Evolutionary conservation across 1,140 invertebrate genomes (phyloP), one percentile per base, ranked within the genome.

Genomic region (Drosophila jambulina): DNA sequence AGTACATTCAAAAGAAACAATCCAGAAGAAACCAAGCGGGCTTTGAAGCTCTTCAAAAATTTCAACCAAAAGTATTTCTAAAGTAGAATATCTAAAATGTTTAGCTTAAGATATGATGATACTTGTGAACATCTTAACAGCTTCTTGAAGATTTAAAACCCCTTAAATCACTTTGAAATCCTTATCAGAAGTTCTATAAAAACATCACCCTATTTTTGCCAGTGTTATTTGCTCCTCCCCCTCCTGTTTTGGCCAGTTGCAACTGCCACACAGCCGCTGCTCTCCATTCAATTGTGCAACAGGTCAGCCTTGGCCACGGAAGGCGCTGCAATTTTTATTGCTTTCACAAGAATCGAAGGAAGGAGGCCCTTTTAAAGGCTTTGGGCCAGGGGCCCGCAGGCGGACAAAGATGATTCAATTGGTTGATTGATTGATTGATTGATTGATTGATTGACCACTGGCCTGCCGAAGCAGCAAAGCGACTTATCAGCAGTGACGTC

Each of bases 291-390:
- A 90, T 90, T 88, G 74, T 68, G 85, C 84, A 90, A 85, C 85
- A 90, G 77, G 83, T 88, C 80, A 76, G 67, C 42, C 42, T 36
- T 53, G 45, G 32, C 54, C 54, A 57, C 60, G 51, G 32, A 57
- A 80, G 84, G 80, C 72, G 84, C 76, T 83, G 84, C 72, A 82
- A 91, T 80, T 91, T 91, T 91, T 91, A 91, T 91, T 91, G 83
- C 75, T 82, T 88, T 91, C 88, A 68, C 63, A 70, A 70, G 83
- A 91, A 88, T 75, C 58, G 42, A 3, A 45, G 17, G 15, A 45
- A 19, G 15, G 21, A 86, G 43, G 67, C 78, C 82, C 86, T 77
- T 77, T 86, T 91, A 91, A 90, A 82, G 87, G 79, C 70, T 43
- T 58, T 53, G 23, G 12, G 19, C 34, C 9, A 29, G 12, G 15